Evolutionary conservation across 2,888 invertebrate species (phyloP).

Genomic region (Sialis fuliginosa): DNA sequence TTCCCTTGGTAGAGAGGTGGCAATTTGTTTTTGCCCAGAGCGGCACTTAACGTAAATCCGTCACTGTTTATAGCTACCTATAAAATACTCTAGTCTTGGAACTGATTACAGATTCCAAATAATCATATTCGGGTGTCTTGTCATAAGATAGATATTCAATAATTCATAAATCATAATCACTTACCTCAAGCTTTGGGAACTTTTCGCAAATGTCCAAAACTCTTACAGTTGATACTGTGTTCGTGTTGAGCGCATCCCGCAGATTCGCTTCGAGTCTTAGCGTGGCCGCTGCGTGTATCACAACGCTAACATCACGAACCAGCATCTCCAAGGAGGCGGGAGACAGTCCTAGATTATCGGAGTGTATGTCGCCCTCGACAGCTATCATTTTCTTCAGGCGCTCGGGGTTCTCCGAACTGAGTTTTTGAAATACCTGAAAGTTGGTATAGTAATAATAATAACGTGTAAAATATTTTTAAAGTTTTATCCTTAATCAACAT

Average conservation of each 20-base stretch:
- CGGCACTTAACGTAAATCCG: too few species aligned
- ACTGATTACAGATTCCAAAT: too few species aligned
- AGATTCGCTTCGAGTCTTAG: conserved; percentile 42
- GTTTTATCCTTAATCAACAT: too few species aligned
- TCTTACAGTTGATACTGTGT: conserved; percentile 35
- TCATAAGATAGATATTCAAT: too few species aligned
- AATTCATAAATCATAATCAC: not conserved
- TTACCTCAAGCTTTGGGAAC: conserved; percentile 12
- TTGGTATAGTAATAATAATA: not conserved
- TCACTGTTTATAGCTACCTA: too few species aligned
- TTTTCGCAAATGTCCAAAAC: conserved; percentile 23
- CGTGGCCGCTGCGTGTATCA: conserved; percentile 49
- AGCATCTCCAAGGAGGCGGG: conserved; percentile 23
- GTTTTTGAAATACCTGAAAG: conserved; percentile 24
- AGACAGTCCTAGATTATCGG: conserved; percentile 21
- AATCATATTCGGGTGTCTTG: too few species aligned
- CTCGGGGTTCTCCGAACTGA: conserved; percentile 35
- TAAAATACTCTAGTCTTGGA: too few species aligned
- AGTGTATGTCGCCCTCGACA: conserved; percentile 27
- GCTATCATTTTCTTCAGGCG: conserved; percentile 40
- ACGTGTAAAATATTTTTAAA: too few species aligned
- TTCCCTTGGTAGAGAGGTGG: too few species aligned
- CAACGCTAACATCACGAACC: conserved; percentile 30
- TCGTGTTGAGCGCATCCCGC: conserved; percentile 37
- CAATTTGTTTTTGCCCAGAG: too few species aligned